Conservation (phyloP, 2,797 vertebrate genomes). For the Sphaeramia orbicularis region DNA sequence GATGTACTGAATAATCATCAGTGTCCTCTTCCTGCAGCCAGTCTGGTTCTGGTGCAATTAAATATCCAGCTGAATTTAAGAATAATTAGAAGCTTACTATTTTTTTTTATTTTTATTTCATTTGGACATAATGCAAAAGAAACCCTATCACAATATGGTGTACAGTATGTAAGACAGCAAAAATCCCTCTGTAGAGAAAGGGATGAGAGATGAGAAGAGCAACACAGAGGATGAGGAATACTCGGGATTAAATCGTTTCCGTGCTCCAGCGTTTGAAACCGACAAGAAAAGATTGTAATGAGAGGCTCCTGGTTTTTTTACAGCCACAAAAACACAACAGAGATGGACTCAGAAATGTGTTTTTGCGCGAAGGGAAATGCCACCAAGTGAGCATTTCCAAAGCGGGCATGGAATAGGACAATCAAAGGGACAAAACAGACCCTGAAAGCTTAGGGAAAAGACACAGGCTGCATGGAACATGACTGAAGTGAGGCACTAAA, state of each 20-base stretch:
- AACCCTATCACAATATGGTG: constrained; percentile 53
- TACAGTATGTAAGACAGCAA: constrained; percentile 5
- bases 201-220: constrained; percentile 7
- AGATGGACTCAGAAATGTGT: constrained; percentile 20
- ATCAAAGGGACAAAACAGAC: constrained; percentile 43
- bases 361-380: constrained; percentile 18
- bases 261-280: constrained; percentile 41
- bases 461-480: constrained; percentile 28
- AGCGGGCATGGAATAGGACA: constrained; percentile 28
- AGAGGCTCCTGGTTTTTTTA: constrained; percentile 37
- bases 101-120: constrained; percentile 41
- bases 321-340: constrained; percentile 18
- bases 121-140: constrained; percentile 35
- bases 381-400: constrained; percentile 14
- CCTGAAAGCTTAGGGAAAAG: constrained; percentile 12
- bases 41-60: constrained; percentile 62
- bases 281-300: constrained; percentile 53
- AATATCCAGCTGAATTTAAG: constrained; percentile 55
- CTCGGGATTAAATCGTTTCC: constrained; percentile 49
- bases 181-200: neutral
- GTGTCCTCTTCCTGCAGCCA: constrained; percentile 43
- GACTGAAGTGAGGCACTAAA: constrained; percentile 18
- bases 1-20: constrained; percentile 55
- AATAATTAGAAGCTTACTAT: constrained; percentile 37
- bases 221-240: constrained; percentile 20